Evolutionary conservation across 2,797 vertebrate genomes (phyloP), one percentile per base, ranked within the genome.

Genomic region (Trematomus bernacchii): DNA sequence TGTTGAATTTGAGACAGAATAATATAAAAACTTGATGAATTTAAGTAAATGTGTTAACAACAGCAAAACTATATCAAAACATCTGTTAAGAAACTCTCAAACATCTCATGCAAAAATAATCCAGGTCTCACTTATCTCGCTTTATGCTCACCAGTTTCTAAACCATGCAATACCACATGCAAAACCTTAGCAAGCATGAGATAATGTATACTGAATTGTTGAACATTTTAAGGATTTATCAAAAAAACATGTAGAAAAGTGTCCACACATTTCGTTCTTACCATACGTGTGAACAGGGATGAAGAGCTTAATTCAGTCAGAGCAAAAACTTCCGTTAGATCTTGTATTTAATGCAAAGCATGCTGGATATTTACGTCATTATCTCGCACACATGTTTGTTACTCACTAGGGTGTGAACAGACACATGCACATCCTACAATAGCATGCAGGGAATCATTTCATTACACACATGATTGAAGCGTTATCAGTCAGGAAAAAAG

Each of bases 311-410:
- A 30, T 42, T 47, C 37, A 43, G 9, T 21, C 30, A 4, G 33
- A 8, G 2, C 3, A 7, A 42, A 6, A 64, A 16, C 11, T 21
- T 15, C 16, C 3, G 19, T 61, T 8, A 44, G 13, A 61, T 60
- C 48, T 33, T 2, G 37, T 42, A 13, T 30, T 47, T 33, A 18
- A 40, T 23, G 54, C 43, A 66, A 19, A 14, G 43, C 8, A 48
- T 27, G 23, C 6, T 66, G 19, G 30, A 44, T 66, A 18, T 57
- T 70, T 64, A 42, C 43, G 18, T 37, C 37, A 10, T 63, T n/a
- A 67, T 33, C 21, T 54, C 48, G 11, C 27, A 16, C 14, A 13
- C 42, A 13, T 50, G 54, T 66, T 16, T 66, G 44, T 52, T 52
- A 10, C 37, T 64, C 3, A 2, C 43, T 18, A 13, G 0, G 27